These are phyloP conservation scores for Auanema sp. DNA, from an alignment of 2,888 invertebrate genomes.

Conservation along the genomic window DNA sequence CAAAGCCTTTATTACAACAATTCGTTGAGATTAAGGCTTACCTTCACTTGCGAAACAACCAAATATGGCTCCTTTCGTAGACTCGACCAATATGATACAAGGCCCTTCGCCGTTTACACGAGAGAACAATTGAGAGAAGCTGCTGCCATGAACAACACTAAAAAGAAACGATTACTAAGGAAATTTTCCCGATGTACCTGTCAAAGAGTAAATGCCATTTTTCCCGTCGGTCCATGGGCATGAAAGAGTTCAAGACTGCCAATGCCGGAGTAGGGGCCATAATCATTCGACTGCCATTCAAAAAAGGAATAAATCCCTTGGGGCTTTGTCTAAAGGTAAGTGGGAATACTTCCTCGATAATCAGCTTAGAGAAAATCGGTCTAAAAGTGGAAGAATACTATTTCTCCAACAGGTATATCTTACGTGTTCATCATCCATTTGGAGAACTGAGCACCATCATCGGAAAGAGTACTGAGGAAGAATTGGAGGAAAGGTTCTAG, in stretches of 20 bases:
- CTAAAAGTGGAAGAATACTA: not conserved
- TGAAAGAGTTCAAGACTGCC: conserved; percentile 15
- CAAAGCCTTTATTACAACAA: not conserved
- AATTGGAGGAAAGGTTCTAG: not conserved
- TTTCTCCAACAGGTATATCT: not conserved
- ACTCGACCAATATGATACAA: conserved; percentile 78
- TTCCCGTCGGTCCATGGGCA: conserved; percentile 43
- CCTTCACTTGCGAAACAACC: conserved; percentile 80
- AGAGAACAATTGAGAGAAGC: conserved; percentile 45
- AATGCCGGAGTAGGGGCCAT: not conserved
- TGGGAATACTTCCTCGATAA: not conserved
- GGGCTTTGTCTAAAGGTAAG: not conserved
- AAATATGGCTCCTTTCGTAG: conserved; percentile 79
- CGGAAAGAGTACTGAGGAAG: not conserved
- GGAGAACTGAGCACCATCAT: not conserved
- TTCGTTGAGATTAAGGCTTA: conserved; percentile 7
- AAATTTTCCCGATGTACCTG: conserved; percentile 18
- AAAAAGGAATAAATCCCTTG: not conserved
- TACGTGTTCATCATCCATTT: conserved; percentile 3
- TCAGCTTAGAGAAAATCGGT: not conserved
- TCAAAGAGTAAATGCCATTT: conserved; percentile 47
- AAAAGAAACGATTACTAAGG: not conserved
- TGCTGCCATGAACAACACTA: conserved; percentile 40
- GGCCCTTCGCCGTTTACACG: conserved; percentile 62
- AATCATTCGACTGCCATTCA: not conserved